Evolutionary conservation across 1,140 invertebrate species (phyloP).

Genomic region (Cheumatopsyche charites): DNA sequence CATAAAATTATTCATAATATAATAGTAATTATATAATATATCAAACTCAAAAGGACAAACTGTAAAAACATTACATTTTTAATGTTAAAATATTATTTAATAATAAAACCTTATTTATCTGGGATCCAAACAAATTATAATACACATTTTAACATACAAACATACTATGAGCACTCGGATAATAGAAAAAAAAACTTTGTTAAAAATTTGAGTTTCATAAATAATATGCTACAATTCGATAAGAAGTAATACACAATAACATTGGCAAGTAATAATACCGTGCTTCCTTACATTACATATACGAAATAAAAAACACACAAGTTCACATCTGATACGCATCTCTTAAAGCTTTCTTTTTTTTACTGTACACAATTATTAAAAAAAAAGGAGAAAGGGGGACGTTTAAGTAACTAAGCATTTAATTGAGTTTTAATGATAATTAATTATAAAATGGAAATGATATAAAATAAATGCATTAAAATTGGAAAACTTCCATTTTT

Average conservation of each 20-base stretch:
- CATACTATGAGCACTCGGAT: slow-evolving; percentile 43
- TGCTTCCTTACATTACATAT: slow-evolving; percentile 38
- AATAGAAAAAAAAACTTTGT: slow-evolving; percentile 35
- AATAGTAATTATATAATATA: slow-evolving; percentile 33
- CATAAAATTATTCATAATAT: slow-evolving; percentile 29
- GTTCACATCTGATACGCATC: slow-evolving; percentile 46
- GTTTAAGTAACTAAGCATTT: slow-evolving; percentile 20
- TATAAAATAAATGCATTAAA: slow-evolving; percentile 33
- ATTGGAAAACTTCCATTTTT: slow-evolving; percentile 29
- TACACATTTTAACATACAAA: slow-evolving; percentile 36
- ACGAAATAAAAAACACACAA: slow-evolving; percentile 35
- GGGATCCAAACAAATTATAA: slow-evolving; percentile 28
- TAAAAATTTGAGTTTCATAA: slow-evolving; percentile 40
- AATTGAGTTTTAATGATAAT: slow-evolving; percentile 7
- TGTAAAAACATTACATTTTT: slow-evolving; percentile 36
- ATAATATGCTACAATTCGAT: slow-evolving; percentile 45
- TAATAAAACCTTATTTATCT: slow-evolving; percentile 29
- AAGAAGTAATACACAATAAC: slow-evolving; percentile 42
- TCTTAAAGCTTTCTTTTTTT: slow-evolving; percentile 49
- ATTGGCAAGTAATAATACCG: slow-evolving; percentile 50
- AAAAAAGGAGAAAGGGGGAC: slow-evolving; percentile 32
- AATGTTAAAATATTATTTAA: slow-evolving; percentile 31
- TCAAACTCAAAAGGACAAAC: slow-evolving; percentile 35
- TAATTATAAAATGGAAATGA: slow-evolving; percentile 43
- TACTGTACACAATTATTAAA: slow-evolving; percentile 43